Conservation (phyloP, 2,113 vertebrate species). For the Acrocephalus kingi region DNA sequence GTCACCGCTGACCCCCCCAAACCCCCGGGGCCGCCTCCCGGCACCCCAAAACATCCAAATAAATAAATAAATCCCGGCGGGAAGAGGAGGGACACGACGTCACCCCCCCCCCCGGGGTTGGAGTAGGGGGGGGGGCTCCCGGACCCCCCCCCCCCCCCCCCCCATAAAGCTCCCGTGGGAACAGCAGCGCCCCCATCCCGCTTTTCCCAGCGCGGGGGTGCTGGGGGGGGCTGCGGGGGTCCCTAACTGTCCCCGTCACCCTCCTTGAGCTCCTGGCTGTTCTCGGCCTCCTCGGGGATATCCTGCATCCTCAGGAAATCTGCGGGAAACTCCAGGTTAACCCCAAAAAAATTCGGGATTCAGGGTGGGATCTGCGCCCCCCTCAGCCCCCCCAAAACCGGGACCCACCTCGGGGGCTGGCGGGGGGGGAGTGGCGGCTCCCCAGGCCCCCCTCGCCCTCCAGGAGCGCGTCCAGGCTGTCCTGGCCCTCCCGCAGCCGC, state of each 20-base stretch:
- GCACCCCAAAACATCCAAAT: neutral
- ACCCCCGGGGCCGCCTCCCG: neutral
- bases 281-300: conserved; percentile 93
- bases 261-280: conserved; percentile 62
- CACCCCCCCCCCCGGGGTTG: neutral
- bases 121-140: neutral
- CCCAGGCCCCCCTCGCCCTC: conserved; percentile 69
- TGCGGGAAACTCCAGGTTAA: conserved; percentile 5
- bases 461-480: conserved; percentile 74
- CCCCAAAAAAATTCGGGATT: neutral
- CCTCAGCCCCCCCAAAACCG: neutral
- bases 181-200: neutral
- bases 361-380: neutral
- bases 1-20: neutral
- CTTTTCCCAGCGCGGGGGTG: neutral
- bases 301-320: conserved; percentile 86
- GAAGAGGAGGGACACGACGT: neutral
- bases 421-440: conserved; percentile 56
- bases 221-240: neutral
- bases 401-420: conserved; percentile 72
- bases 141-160: neutral
- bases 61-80: neutral
- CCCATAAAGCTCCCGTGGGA: neutral
- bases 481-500: conserved; percentile 73
- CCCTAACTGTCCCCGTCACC: conserved; percentile 68